phyloP scores from a whole-genome alignment of 2,797 vertebrate species.

The Xenentodon cancila region DNA sequence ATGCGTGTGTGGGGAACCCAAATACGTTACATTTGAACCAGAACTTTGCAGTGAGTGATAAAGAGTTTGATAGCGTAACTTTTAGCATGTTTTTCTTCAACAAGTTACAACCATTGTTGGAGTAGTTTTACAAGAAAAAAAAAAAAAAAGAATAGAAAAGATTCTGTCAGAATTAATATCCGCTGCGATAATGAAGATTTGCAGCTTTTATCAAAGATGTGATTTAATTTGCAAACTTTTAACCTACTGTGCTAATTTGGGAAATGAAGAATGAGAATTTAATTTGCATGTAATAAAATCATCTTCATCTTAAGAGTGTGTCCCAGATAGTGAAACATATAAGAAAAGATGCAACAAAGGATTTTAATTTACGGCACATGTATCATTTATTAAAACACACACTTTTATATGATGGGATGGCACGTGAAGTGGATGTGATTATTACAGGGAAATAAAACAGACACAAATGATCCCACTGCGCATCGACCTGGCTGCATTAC shows the following conservation, averaged over 20 bases:
- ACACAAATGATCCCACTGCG: conserved; percentile 4
- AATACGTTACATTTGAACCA: neutral
- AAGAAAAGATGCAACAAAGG: neutral
- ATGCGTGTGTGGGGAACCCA: too few relatives aligned
- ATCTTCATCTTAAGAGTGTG: neutral
- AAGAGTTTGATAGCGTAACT: conserved; percentile 2
- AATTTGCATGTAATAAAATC: conserved; percentile 26
- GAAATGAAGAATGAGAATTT: conserved; percentile 29
- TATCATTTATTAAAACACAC: conserved; percentile 1
- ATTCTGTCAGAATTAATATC: conserved; percentile 35
- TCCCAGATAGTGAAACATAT: conserved; percentile 5
- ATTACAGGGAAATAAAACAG: conserved; percentile 29
- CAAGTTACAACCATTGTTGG: conserved; percentile 13
- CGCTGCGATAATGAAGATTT: conserved; percentile 11
- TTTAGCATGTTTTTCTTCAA: conserved; percentile 1
- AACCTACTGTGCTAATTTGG: conserved; percentile 31
- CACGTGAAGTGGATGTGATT: conserved; percentile 36
- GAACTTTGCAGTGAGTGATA: neutral
- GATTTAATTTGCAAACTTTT: conserved; percentile 44
- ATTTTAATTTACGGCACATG: neutral
- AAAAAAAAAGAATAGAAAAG: too few relatives aligned
- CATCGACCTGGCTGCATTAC: conserved; percentile 31
- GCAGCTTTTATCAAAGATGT: conserved; percentile 18
- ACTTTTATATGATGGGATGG: conserved; percentile 15
- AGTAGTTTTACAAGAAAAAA: conserved; percentile 16